phyloP scores from a whole-genome alignment of 1,140 invertebrate species.

The Cylas formicarius region DNA sequence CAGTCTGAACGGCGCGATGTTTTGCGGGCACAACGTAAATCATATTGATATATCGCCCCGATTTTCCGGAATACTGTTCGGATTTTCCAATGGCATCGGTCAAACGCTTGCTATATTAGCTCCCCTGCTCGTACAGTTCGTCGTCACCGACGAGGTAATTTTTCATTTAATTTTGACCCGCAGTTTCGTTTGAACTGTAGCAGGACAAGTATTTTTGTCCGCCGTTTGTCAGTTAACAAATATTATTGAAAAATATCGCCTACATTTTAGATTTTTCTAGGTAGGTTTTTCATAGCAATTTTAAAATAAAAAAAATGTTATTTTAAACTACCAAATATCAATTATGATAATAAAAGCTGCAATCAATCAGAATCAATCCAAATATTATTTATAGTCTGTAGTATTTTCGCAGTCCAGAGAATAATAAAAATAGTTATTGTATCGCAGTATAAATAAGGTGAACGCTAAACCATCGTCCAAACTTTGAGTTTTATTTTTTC shows the following conservation, averaged over 20 bases:
- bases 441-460: too few species aligned
- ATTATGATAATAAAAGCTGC: too few species aligned
- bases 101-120: constrained; percentile 65
- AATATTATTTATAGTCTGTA: too few species aligned
- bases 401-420: too few species aligned
- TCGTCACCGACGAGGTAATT: constrained; percentile 56
- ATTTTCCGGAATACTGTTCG: constrained; percentile 64
- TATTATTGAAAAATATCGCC: neutral
- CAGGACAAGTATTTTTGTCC: neutral
- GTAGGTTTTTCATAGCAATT: too few species aligned
- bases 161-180: constrained; percentile 28
- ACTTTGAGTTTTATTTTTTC: too few species aligned
- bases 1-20: constrained; percentile 64
- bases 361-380: too few species aligned
- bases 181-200: neutral
- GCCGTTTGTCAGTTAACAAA: neutral
- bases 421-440: too few species aligned
- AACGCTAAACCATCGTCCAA: too few species aligned
- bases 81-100: constrained; percentile 67
- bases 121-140: constrained; percentile 56
- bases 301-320: too few species aligned
- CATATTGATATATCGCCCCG: constrained; percentile 65
- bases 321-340: too few species aligned
- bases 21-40: constrained; percentile 59
- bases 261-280: constrained; percentile 1